Conservation (phyloP, 1,140 invertebrate genomes). For the Oncopodura yosiiana region DNA sequence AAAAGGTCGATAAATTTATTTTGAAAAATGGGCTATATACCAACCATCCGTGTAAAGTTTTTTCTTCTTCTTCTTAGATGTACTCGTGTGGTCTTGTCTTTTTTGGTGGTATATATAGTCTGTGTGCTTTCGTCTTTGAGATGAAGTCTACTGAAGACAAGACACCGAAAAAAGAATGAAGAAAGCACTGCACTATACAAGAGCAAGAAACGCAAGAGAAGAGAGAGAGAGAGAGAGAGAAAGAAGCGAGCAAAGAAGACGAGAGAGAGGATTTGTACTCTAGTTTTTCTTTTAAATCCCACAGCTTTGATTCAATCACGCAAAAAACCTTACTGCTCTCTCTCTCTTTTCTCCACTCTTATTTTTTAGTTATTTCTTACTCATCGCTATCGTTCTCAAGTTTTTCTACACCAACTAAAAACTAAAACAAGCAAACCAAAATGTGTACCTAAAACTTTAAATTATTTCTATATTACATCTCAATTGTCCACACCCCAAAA, state of each 20-base stretch:
- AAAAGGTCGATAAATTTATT: constrained; percentile 20
- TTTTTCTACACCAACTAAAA: background rate
- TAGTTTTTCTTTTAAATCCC: constrained; percentile 20
- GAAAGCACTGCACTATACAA: too few species aligned
- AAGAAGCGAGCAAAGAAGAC: too few species aligned
- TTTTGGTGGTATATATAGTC: too few species aligned
- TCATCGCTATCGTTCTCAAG: background rate
- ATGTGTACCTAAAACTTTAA: background rate
- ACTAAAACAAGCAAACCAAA: background rate
- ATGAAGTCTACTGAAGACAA: too few species aligned
- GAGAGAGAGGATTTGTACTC: background rate
- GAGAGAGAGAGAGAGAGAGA: too few species aligned
- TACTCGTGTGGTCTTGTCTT: too few species aligned
- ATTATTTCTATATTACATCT: background rate
- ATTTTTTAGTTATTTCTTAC: background rate
- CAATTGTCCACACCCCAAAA: background rate
- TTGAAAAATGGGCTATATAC: constrained; percentile 18
- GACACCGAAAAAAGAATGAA: too few species aligned
- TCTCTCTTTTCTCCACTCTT: background rate
- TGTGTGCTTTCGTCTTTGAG: too few species aligned
- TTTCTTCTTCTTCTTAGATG: constrained; percentile 7
- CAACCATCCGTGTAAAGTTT: constrained; percentile 18
- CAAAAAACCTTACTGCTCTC: background rate
- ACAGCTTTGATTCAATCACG: constrained; percentile 30
- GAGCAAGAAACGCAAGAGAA: too few species aligned